Conservation (phyloP, 2,113 vertebrate species). For the Tachysurus fulvidraco region DNA sequence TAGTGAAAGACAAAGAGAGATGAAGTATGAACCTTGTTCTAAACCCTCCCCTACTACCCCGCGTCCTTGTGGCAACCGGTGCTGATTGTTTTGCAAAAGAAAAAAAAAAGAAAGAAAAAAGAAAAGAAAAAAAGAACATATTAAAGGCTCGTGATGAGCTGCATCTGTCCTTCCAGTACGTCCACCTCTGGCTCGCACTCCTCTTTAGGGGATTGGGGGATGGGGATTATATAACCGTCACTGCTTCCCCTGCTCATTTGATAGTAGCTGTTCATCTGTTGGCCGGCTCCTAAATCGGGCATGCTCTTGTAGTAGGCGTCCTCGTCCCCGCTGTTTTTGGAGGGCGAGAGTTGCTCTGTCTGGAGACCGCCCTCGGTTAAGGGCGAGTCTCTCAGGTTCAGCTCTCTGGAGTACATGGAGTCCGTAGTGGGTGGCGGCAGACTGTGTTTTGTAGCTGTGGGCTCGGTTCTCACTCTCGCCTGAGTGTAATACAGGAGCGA, state of each 20-base stretch:
- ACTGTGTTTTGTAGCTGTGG: conserved; percentile 86
- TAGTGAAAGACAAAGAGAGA: conserved; percentile 43
- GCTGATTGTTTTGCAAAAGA: conserved; percentile 52
- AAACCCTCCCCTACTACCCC: conserved; percentile 37
- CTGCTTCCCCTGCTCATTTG: conserved; percentile 94
- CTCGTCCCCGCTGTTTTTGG: conserved; percentile 89
- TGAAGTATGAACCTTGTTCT: conserved; percentile 40
- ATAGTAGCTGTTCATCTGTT: conserved; percentile 95
- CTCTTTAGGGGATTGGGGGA: conserved; percentile 81
- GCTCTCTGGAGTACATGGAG: conserved; percentile 99
- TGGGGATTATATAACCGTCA: conserved; percentile 95
- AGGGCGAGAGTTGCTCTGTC: conserved; percentile 93
- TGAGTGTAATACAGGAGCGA: conserved; percentile 98
- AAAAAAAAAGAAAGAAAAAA: conserved; percentile 44
- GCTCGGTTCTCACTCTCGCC: conserved; percentile 89
- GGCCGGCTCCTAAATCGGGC: conserved; percentile 92
- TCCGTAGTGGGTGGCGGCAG: conserved; percentile 97
- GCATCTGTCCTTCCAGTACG: conserved; percentile 99
- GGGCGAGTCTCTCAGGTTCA: conserved; percentile 97
- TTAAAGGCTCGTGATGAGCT: conserved; percentile 99
- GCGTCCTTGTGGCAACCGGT: conserved; percentile 50
- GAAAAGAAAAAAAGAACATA: conserved; percentile 50
- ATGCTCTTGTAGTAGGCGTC: conserved; percentile 99
- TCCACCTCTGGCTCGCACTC: conserved; percentile 92
- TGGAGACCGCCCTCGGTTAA: conserved; percentile 86